phyloP scores from a whole-genome alignment of 2,113 vertebrate genomes.

The Stercorarius parasiticus region DNA sequence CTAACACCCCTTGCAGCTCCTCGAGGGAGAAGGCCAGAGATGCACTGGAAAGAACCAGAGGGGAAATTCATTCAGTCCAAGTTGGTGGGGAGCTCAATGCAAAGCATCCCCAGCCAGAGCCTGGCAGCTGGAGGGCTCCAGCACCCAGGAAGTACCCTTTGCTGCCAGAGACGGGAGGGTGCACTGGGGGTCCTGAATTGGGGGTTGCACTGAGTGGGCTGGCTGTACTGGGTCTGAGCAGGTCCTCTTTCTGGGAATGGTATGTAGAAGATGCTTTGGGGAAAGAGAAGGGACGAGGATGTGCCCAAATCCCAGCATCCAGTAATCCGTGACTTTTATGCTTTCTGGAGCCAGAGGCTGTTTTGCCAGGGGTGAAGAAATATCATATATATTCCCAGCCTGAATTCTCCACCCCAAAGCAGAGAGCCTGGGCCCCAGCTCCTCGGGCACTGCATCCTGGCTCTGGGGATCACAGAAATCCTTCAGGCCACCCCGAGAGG shows the following conservation, averaged over 20 bases:
- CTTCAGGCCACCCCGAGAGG: not conserved
- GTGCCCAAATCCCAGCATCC: not conserved
- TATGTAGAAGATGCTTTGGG: not conserved
- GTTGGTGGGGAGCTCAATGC: not conserved
- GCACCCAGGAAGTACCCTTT: not conserved
- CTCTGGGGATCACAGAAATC: not conserved
- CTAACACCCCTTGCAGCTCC: not conserved
- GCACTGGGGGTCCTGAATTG: not conserved
- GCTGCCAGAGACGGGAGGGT: not conserved
- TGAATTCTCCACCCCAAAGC: not conserved
- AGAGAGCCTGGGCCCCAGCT: not conserved
- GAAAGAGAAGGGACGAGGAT: not conserved
- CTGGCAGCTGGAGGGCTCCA: not conserved
- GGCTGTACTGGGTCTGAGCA: not conserved
- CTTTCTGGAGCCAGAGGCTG: not conserved
- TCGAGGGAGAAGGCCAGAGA: rapidly evolving
- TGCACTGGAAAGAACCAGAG: not conserved
- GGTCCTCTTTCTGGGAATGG: not conserved
- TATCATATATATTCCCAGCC: not conserved
- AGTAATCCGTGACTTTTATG: not conserved
- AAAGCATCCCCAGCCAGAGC: not conserved
- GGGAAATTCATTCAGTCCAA: not conserved
- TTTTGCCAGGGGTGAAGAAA: not conserved
- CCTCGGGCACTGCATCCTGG: not conserved
- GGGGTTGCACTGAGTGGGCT: not conserved